These are phyloP conservation scores for Alfaro cultratus DNA, from an alignment of 2,797 vertebrate species.

Conservation along the genomic window DNA sequence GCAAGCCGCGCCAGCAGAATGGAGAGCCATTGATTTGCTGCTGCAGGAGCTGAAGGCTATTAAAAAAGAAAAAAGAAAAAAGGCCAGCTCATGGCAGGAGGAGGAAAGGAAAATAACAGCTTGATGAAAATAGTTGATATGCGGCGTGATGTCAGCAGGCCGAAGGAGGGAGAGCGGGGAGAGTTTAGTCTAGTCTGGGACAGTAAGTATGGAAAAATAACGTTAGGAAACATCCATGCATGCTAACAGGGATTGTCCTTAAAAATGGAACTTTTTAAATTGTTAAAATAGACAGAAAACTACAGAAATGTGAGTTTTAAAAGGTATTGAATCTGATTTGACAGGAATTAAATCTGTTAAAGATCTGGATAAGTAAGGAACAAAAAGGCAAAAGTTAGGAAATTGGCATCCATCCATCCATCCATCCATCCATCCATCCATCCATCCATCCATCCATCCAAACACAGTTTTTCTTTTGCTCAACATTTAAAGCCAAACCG, in stretches of 20 bases:
- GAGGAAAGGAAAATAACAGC: conserved; percentile 31
- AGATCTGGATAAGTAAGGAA: no score
- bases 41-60: conserved; percentile 40
- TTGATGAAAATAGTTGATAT: conserved; percentile 54
- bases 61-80: no score
- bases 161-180: conserved; percentile 34
- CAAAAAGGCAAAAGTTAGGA: no score
- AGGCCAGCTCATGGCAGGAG: conserved; percentile 24
- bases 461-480: neutral
- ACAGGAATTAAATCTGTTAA: no score
- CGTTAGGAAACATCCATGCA: neutral
- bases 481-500: neutral
- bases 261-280: no score
- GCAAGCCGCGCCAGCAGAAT: conserved; percentile 47
- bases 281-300: no score
- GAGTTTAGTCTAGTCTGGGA: neutral
- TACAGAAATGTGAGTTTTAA: no score
- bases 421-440: neutral
- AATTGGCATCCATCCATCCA: neutral
- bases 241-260: no score
- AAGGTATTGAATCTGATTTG: neutral
- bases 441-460: neutral
- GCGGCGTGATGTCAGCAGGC: conserved; percentile 37
- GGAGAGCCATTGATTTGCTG: conserved; percentile 61
- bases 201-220: neutral